Percentiles rank a stretch among this genome's conserved stretches.
These are phyloP conservation scores for Porites australiensis DNA, from an alignment of 64 coral and sea anemone species.

Conservation along the genomic window DNA sequence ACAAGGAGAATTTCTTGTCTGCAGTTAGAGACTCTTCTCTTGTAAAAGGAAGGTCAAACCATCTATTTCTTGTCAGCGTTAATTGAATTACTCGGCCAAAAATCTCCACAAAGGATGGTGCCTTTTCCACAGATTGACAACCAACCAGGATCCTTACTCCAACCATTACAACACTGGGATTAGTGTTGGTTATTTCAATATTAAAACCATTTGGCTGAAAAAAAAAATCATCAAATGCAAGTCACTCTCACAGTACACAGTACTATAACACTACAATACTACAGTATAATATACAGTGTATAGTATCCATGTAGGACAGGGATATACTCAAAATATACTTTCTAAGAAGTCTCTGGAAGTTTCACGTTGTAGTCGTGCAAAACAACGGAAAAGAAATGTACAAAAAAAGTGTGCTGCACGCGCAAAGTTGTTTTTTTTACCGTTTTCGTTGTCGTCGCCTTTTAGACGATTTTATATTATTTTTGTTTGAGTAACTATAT, in stretches of 20 bases:
- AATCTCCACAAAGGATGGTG: slow-evolving; percentile 91
- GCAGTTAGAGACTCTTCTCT: slow-evolving; percentile 92
- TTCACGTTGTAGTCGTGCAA: no score
- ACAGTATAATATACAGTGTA: neutral
- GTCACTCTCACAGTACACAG: neutral
- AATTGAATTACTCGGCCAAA: slow-evolving; percentile 95
- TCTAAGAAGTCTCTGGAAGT: no score
- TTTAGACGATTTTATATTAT: no score
- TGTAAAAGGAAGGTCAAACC: slow-evolving; percentile 98
- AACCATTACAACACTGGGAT: slow-evolving; percentile 89
- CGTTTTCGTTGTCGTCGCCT: no score
- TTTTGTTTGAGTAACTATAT: no score
- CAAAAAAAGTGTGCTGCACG: no score
- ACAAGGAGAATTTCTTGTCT: slow-evolving; percentile 93
- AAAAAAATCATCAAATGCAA: neutral
- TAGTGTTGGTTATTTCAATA: slow-evolving; percentile 96
- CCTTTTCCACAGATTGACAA: slow-evolving; percentile 94
- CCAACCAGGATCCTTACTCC: slow-evolving; percentile 87
- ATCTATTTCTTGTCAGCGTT: slow-evolving; percentile 89
- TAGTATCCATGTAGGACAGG: no score
- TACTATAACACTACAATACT: neutral
- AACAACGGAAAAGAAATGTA: no score
- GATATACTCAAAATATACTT: no score
- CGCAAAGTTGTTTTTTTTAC: no score
- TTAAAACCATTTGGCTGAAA: slow-evolving; percentile 91